Evolutionary conservation across 2,797 vertebrate species (phyloP).

Genomic region (Anomalospiza imberbis): DNA sequence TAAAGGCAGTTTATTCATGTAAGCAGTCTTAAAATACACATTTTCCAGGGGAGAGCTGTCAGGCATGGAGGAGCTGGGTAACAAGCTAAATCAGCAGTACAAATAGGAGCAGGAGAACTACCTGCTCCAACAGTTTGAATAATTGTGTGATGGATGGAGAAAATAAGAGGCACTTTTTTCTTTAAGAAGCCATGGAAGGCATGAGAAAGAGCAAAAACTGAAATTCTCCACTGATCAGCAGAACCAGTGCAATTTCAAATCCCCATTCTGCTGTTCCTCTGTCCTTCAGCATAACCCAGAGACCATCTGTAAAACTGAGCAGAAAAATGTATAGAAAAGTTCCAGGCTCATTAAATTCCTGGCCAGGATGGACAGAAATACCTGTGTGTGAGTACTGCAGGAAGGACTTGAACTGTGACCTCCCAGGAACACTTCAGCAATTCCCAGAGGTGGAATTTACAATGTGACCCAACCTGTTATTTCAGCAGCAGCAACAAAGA

Average conservation of each 20-base stretch:
- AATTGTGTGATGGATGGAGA: conserved; percentile 26
- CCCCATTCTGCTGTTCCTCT: not conserved
- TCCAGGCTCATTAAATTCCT: conserved; percentile 6
- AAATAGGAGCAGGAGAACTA: conserved; percentile 41
- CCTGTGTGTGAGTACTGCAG: not conserved
- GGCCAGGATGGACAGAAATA: not conserved
- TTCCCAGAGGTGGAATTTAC: not conserved
- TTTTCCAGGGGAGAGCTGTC: conserved; percentile 14
- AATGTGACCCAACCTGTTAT: not conserved
- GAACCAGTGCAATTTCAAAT: not conserved
- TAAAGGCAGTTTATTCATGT: conserved; percentile 18
- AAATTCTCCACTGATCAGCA: not conserved
- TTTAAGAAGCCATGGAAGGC: not conserved
- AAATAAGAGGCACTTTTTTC: not conserved
- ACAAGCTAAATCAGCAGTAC: conserved; percentile 46
- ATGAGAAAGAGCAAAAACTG: not conserved
- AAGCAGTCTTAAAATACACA: not conserved
- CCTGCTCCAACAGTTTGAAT: conserved; percentile 37
- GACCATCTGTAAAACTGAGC: not conserved
- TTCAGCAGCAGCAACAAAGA: not conserved
- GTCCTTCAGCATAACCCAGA: not conserved
- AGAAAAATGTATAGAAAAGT: not conserved
- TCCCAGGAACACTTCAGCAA: not conserved
- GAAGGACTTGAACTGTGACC: not conserved
- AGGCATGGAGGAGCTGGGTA: conserved; percentile 12